phyloP scores from a whole-genome alignment of 2,797 vertebrate species.

The Loriculus beryllinus region DNA sequence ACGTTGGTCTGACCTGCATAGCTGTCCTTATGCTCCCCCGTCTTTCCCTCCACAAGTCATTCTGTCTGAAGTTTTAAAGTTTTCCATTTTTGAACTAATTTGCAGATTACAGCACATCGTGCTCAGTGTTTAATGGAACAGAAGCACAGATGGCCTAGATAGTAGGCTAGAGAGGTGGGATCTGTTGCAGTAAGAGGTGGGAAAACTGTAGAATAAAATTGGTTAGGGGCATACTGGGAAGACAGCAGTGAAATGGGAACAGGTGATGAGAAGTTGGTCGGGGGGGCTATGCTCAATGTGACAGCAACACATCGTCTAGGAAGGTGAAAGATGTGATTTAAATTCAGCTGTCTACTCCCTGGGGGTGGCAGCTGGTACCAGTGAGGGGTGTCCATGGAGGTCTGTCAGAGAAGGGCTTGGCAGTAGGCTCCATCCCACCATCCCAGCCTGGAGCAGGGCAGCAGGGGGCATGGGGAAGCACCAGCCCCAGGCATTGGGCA shows the following conservation, averaged over 20 bases:
- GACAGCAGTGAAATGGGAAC: constrained; percentile 14
- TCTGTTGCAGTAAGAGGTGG: constrained; percentile 42
- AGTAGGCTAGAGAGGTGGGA: constrained; percentile 54
- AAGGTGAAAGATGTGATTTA: background rate
- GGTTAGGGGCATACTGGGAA: background rate
- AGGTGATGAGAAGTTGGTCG: background rate
- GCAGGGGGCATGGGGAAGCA: background rate
- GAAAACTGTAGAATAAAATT: constrained; percentile 44
- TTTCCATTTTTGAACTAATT: constrained; percentile 42
- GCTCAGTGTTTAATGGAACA: constrained; percentile 34
- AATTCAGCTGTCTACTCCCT: background rate
- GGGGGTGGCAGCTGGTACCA: rapidly evolving
- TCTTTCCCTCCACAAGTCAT: background rate
- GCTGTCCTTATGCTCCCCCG: constrained; percentile 1
- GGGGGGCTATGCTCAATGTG: background rate
- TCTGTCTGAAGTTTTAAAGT: constrained; percentile 27
- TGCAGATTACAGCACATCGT: constrained; percentile 24
- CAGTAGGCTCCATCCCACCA: background rate
- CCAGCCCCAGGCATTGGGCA: rapidly evolving
- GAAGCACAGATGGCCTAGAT: constrained; percentile 53
- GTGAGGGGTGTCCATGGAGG: rapidly evolving
- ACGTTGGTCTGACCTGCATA: background rate
- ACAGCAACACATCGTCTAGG: background rate
- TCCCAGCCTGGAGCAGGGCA: background rate
- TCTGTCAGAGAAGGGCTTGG: background rate